Evolutionary conservation across 2,797 vertebrate genomes (phyloP).

Genomic region (Brotula barbata): DNA sequence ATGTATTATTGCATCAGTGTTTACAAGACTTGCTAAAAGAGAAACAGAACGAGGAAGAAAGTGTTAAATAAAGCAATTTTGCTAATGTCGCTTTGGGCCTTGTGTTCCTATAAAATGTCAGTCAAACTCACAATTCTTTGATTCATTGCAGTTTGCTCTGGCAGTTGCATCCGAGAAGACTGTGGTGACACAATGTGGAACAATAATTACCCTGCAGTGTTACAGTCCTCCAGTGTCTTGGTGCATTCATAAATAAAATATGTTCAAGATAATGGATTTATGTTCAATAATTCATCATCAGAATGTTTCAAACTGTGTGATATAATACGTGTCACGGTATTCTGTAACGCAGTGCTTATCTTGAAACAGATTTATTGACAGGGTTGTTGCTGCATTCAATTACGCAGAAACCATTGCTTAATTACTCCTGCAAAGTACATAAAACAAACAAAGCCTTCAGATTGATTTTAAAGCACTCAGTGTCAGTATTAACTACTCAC

Average conservation of each 20-base stretch:
- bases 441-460: constrained; percentile 72
- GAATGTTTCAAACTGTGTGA: constrained; percentile 77
- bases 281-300: constrained; percentile 83
- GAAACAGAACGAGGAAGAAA: constrained; percentile 76
- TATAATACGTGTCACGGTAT: constrained; percentile 76
- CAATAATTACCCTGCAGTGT: constrained; percentile 77
- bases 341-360: constrained; percentile 76
- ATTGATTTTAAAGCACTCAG: constrained; percentile 70
- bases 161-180: constrained; percentile 69
- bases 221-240: constrained; percentile 78
- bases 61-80: constrained; percentile 79
- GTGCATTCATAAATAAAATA: constrained; percentile 83
- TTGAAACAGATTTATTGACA: constrained; percentile 80
- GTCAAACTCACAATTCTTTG: constrained; percentile 72
- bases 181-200: constrained; percentile 77
- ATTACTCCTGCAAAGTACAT: constrained; percentile 73
- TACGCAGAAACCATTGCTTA: constrained; percentile 74
- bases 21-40: constrained; percentile 82
- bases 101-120: constrained; percentile 71
- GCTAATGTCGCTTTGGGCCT: constrained; percentile 75
- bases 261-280: constrained; percentile 81
- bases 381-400: constrained; percentile 68
- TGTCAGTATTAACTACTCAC: constrained; percentile 66
- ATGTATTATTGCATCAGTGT: constrained; percentile 84
- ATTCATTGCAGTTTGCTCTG: constrained; percentile 71